Base-by-base conservation (phyloP, 2,888 invertebrate species). In the Fragum whitleyi region DNA sequence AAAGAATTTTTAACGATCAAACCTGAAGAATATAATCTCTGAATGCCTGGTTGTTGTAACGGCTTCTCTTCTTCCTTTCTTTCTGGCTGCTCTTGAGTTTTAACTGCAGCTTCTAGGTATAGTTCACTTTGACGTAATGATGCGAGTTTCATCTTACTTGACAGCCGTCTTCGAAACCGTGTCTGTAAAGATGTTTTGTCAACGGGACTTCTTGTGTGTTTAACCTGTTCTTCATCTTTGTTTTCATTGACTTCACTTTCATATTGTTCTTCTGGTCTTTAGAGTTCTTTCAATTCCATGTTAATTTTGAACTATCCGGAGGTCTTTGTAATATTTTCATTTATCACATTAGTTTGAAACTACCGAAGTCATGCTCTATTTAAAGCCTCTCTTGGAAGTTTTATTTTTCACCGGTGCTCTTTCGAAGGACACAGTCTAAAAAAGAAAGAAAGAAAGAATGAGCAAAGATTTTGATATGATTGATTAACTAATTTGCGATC, bases 1-100 rank as follows among this genome's bases (percentile, higher is more conserved):
- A 85, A n/a, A 1, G 73, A 65, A 57, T 85, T 85, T 29, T 79
- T 83, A 0, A 83, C 83, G 42, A 83, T 72, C 14, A 85, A 55
- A 2, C 81, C 85, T 7, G 85, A 85, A 0, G 85, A 85, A 73
- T 85, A 85, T 14, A 81, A 70, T 57, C 83, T 76, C 62, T 83
- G 83, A 42, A 83, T 78, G 7, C 85, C 77, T 0, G 72, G 67
- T 7, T 32, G 26, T 19, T n/a, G 42, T 7, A 42, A 23, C 9
- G 9, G 2, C 36, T 39, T 19, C 32, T 74, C 75, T 19, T 81
- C 82, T 14, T 77, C 77, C 16, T 75, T 77, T 51, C 32, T 74
- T 9, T 28, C 23, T 16, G 79, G 77, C 21, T 32, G 55, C n/a
- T 39, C 14, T 21, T 28, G 36, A 51, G 53, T 55, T 11, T 59